phyloP scores from a whole-genome alignment of 2,888 invertebrate species.

The Aleiodes leptofemur region DNA sequence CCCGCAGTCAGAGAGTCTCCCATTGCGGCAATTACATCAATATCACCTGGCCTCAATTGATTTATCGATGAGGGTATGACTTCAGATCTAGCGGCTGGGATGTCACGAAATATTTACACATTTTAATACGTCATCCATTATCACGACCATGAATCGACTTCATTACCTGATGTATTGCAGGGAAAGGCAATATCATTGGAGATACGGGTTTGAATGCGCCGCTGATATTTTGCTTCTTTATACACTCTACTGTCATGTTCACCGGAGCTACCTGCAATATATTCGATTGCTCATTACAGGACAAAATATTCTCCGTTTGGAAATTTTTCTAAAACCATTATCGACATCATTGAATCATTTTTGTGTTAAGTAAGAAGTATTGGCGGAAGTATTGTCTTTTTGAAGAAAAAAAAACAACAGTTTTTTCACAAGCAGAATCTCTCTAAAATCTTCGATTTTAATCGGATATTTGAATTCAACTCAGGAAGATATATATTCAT shows the following conservation, averaged over 20 bases:
- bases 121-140: too few relatives aligned
- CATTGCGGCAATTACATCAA: conserved; percentile 79
- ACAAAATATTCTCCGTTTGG: neutral
- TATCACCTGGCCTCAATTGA: conserved; percentile 79
- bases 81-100: conserved; percentile 61
- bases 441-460: too few relatives aligned
- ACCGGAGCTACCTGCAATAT: neutral
- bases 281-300: neutral
- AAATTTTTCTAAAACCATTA: too few relatives aligned
- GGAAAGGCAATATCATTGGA: conserved; percentile 61
- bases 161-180: conserved; percentile 64
- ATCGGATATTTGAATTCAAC: too few relatives aligned
- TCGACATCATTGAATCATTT: too few relatives aligned
- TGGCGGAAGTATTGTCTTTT: too few relatives aligned
- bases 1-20: conserved; percentile 81
- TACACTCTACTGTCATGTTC: neutral
- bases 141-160: neutral
- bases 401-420: too few relatives aligned
- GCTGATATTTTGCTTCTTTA: neutral
- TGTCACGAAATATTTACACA: neutral
- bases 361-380: too few relatives aligned
- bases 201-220: conserved; percentile 56
- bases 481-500: neutral
- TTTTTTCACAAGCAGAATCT: too few relatives aligned
- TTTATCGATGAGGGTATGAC: conserved; percentile 78